A percentile compares a stretch with the other conserved stretches of the same genome.
These are phyloP conservation scores for Aurelia aurita complex sp. Pacific DNA, from an alignment of 30 jellyfish, hydroid and myxozoan genomes.

Conservation along the genomic window DNA sequence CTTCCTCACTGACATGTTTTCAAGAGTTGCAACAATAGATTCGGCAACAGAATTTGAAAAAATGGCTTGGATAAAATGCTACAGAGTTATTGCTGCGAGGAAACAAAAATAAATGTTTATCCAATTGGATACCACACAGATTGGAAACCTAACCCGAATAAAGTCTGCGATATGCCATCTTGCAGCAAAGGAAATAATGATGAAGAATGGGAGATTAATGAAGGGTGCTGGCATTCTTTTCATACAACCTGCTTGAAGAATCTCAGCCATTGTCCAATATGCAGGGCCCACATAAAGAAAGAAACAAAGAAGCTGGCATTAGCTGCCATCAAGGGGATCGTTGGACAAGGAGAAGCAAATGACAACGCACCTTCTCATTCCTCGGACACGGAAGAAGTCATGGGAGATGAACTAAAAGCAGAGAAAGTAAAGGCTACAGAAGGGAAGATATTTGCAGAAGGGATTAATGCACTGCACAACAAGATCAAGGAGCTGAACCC, in stretches of 20 bases:
- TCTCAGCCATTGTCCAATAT: slow-evolving; percentile 4
- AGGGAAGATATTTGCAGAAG: too few species aligned
- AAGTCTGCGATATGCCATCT: neutral
- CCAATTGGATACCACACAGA: slow-evolving; percentile 16
- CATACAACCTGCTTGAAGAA: neutral
- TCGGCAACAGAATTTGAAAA: neutral
- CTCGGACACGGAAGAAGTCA: too few species aligned
- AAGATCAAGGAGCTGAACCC: too few species aligned
- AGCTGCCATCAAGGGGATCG: neutral
- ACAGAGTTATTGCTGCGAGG: neutral
- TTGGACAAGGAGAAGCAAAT: too few species aligned
- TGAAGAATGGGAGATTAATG: slow-evolving; percentile 11
- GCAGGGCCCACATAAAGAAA: slow-evolving; percentile 4
- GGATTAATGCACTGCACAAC: too few species aligned
- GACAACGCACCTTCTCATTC: too few species aligned
- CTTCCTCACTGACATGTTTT: slow-evolving; percentile 1
- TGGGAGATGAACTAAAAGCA: too few species aligned
- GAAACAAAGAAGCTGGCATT: neutral
- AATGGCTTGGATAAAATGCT: slow-evolving; percentile 2
- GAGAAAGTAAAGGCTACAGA: too few species aligned
- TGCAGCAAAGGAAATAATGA: neutral
- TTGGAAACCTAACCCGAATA: slow-evolving; percentile 6
- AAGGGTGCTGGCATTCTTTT: slow-evolving; percentile 10
- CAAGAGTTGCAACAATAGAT: neutral
- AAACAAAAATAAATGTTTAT: neutral